A percentile compares a stretch with the other conserved stretches of the same genome.
Evolutionary conservation across 2,113 vertebrate genomes (phyloP).

Genomic region (Pteronura brasiliensis): DNA sequence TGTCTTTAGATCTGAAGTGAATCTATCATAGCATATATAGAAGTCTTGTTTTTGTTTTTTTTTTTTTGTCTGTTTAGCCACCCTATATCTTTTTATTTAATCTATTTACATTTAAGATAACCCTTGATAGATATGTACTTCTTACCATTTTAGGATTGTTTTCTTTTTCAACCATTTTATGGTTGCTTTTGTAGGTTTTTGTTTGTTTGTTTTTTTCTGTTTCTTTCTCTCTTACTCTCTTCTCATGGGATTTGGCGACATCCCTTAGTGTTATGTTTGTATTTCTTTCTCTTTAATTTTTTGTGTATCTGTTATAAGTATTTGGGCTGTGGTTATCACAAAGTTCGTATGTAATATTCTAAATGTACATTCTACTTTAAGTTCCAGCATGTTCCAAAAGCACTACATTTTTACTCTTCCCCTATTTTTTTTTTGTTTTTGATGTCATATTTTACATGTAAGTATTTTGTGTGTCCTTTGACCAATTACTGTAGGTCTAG

Average conservation of each 20-base stretch:
- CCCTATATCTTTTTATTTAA: not conserved
- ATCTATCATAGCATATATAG: not conserved
- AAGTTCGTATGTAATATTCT: not conserved
- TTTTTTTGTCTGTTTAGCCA: not conserved
- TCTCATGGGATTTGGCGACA: not conserved
- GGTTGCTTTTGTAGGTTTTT: too few species aligned
- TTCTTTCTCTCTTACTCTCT: not conserved
- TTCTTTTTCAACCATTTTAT: too few species aligned
- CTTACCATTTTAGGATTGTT: not conserved
- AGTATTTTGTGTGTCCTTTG: not conserved
- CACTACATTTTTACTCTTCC: not conserved
- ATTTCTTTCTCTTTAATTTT: not conserved
- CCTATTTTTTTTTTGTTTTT: not conserved
- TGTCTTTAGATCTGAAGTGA: not conserved
- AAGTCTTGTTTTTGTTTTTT: not conserved
- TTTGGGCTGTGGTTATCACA: not conserved
- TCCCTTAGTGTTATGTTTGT: not conserved
- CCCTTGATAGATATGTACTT: not conserved
- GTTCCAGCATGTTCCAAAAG: not conserved
- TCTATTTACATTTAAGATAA: not conserved
- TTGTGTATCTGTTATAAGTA: not conserved
- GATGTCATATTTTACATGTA: not conserved
- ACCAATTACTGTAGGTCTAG: not conserved
- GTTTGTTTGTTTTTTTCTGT: not conserved
- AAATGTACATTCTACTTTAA: not conserved